Evolutionary conservation across 2,113 vertebrate species (phyloP).

Genomic region (Periophthalmus modestus): DNA sequence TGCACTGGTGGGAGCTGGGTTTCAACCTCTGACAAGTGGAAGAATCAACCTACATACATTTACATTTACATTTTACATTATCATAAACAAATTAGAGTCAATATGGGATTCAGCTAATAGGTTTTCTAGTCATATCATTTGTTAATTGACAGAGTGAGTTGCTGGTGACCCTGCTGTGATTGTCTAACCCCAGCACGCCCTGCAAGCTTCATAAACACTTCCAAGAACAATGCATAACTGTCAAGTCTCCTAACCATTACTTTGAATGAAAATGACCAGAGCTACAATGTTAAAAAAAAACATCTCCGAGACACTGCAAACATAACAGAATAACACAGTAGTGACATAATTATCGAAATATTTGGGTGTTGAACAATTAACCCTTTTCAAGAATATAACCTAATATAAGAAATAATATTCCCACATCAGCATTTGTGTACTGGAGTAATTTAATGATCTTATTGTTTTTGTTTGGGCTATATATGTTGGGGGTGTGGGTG

Average conservation of each 20-base stretch:
- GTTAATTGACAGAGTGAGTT: conserved; percentile 70
- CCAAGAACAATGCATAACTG: conserved; percentile 46
- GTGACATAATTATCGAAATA: no score
- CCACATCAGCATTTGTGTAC: not conserved
- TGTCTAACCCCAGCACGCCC: conserved; percentile 42
- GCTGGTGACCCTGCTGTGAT: conserved; percentile 58
- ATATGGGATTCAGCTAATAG: not conserved
- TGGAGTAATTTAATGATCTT: not conserved
- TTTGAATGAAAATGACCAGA: conserved; percentile 33
- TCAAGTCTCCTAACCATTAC: conserved; percentile 42
- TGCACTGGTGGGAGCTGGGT: no score
- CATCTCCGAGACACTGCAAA: not conserved
- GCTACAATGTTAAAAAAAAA: conserved; percentile 30
- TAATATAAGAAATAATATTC: not conserved
- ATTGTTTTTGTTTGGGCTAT: no score
- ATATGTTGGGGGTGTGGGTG: not conserved
- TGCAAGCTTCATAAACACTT: conserved; percentile 59
- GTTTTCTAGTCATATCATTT: conserved; percentile 39
- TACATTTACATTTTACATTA: not conserved
- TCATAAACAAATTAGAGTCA: not conserved
- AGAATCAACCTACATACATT: no score
- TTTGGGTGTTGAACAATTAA: no score
- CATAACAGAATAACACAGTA: conserved; percentile 6
- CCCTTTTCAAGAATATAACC: no score
- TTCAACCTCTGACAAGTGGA: no score